Base-by-base conservation (phyloP, 2,888 invertebrate genomes). In the Epicampocera succincta region DNA sequence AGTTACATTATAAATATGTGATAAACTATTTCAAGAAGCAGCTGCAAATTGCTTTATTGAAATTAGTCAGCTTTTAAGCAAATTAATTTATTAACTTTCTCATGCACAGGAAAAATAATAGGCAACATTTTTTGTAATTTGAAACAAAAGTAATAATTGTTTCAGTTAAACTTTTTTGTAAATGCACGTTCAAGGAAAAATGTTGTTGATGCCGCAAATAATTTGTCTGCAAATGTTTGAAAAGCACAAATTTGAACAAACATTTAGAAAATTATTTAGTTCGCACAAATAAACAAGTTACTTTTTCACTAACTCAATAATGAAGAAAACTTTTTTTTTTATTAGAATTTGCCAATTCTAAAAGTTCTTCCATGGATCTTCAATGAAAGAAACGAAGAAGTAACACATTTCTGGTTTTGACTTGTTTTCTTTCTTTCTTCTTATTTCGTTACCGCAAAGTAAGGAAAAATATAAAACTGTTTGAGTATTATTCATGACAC, bases 401-500 rank as follows among this genome's bases (percentile, higher is more conserved):
- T 25, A n/a, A n/a, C n/a, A n/a, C 15, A 46, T 2, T 12, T 58
- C 13, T 12, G 56, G 44, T 56, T 54, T 15, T 54, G 15, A 12
- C 17, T 46, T 19, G 50, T 17, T 17, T 4, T 46, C 21, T 19
- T n/a, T 42, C 13, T 44, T 44, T 46, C 25, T n/a, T 25, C 11
- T 56, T 38, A 15, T 73, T 73, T 44, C 52, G 40, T 21, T 33
- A 12, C 29, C 29, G 17, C 17, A 15, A 61, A 44, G 33, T 9
- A 33, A 44, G 50, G 58, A 50, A 60, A 75, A 19, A 58, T 50
- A 75, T 46, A 71, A 75, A 65, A 80, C 52, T 58, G 44, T 75
- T 80, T 46, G 63, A 9, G 73, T 71, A 63, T n/a, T n/a, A n/a
- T 50, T 68, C 72, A 73, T 54, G 68, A 76, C 61, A 61, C 48